Evolutionary conservation across 2,888 invertebrate genomes (phyloP), one percentile per base, ranked within the genome.

Genomic region (Apotomis betuletana): DNA sequence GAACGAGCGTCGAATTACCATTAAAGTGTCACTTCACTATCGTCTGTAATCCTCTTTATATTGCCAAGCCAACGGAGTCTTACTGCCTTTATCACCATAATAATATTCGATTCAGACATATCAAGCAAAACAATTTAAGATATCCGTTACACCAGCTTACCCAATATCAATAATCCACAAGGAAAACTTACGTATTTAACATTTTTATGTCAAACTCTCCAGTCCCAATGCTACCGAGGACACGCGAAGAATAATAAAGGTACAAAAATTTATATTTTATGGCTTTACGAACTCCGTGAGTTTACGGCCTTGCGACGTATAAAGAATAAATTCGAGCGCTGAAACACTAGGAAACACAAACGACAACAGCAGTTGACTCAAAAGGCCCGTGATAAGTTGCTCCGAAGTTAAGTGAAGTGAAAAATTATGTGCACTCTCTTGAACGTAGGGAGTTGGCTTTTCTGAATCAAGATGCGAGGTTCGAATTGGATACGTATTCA

Each of bases 221-320:
- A 69, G 57, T 46, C 62, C 15, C 46, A 55, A 46, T 15, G 67
- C 69, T 55, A 67, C 49, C 69, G 52, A 60, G 36, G 64, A 64
- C 70, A 63, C 75, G 64, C 64, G 52, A 74, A 65, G 67, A 70
- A 61, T 72, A 65, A 74, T 70, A 76, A 76, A 76, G 73, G 69
- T 62, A 55, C 69, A 67, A 59, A 65, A 72, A 74, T 74, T 72
- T 76, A 74, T 76, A 75, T 74, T 76, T 76, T 76, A 75, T 74
- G 73, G 69, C 59, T 68, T 51, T 60, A 36, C 69, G 62, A 68
- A 73, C 75, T 70, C 73, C 61, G 73, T 68, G 57, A 74, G 62
- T 76, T 76, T 75, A 75, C 74, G 73, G 72, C 73, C 74, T 71
- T 76, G 67, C 69, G 61, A 75, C 71, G 76, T 73, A 72, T 67